Evolutionary conservation across 2,113 vertebrate genomes (phyloP).

Genomic region (Polypterus senegalus): DNA sequence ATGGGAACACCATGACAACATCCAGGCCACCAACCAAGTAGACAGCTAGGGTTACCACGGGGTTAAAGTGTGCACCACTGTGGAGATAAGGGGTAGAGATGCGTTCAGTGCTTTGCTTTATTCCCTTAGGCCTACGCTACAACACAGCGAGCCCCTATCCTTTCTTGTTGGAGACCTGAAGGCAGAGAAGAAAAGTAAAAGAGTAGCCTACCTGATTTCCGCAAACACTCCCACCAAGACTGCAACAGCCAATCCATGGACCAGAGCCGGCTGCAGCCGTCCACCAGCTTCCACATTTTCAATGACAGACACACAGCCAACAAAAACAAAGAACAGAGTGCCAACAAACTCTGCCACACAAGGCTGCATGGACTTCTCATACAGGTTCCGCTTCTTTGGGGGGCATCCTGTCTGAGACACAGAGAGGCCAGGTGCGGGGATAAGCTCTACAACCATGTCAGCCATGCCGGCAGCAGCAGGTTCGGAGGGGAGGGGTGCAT

Average conservation of each 20-base stretch:
- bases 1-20: constrained; percentile 36
- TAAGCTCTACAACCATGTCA: too few species aligned
- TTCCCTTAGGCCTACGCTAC: too few species aligned
- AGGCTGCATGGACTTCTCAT: constrained; percentile 42
- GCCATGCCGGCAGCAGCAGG: too few species aligned
- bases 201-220: constrained; percentile 40
- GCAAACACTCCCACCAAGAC: constrained; percentile 47
- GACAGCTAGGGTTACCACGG: constrained; percentile 51
- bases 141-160: too few species aligned
- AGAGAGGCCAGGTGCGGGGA: too few species aligned
- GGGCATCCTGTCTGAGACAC: too few species aligned
- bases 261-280: constrained; percentile 47
- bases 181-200: too few species aligned
- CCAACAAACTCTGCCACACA: constrained; percentile 47
- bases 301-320: constrained; percentile 53
- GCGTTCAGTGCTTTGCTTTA: too few species aligned
- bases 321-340: constrained; percentile 53
- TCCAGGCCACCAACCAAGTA: constrained; percentile 50
- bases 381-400: constrained; percentile 21
- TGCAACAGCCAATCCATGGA: constrained; percentile 45
- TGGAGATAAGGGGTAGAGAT: background rate
- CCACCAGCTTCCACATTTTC: constrained; percentile 44
- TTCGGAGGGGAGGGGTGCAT: too few species aligned
- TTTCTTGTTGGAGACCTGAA: too few species aligned
- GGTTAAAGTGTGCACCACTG: constrained; percentile 56